Evolutionary conservation across 2,113 vertebrate species (phyloP), one percentile per base, ranked within the genome.

Genomic region (Rissa tridactyla): DNA sequence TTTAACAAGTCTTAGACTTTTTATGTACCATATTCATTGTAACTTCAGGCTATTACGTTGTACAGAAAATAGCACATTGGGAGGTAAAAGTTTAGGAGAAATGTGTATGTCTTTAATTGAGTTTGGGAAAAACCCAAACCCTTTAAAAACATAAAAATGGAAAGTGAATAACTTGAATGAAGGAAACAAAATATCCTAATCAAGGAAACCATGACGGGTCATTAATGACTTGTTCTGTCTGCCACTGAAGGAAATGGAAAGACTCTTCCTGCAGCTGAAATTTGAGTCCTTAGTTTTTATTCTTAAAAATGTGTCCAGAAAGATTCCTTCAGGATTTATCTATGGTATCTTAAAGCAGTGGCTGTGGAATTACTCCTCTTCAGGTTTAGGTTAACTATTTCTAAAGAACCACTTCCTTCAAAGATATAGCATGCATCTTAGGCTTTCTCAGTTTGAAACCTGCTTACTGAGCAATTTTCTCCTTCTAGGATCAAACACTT

Each of bases 401-500:
- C 15, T 27, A 58, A 61, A 86, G 61, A 80, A 44, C 8, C 9
- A 12, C 5, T 69, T 92, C 26, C 15, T 76, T 75, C 19, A 57
- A 6, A 78, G 57, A 13, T 9, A 4, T 0, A 22, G 1, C 32
- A 13, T 29, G 13, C 3, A 20, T 89, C 55, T 58, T 79, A 18
- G 44, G 80, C 38, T 84, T 86, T 44, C 34, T 77, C 8, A 30
- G 18, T 64, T 80, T 55, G 44, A 84, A 92, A 60, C 4, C 9
- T 55, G 17, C 60, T 94, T 66, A 58, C 69, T 87, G 19, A 77
- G 36, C 22, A 76, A 68, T 93, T 87, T 65, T 94, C 47, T 94
- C 64, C 54, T 68, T 64, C 38, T 55, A 99, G 99, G 99, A 88
- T 99, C 99, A 80, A 99, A 99, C 97, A 99, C 99, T 19, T 99